Base-by-base conservation (phyloP, 2,113 vertebrate genomes). In the Ptychochromis oligacanthus region DNA sequence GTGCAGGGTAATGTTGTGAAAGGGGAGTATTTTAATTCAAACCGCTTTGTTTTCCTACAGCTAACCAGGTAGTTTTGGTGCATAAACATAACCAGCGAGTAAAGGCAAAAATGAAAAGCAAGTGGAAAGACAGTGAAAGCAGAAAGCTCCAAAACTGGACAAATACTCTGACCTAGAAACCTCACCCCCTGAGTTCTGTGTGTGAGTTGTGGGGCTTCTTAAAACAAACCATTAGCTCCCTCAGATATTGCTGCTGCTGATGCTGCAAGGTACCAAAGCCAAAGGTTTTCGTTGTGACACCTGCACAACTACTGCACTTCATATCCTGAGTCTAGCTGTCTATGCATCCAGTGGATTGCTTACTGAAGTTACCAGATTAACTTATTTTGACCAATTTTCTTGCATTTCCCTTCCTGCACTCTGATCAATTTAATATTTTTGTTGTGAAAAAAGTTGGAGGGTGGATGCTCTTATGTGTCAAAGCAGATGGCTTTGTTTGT, bases 71-170 rank as follows among this genome's bases (percentile, higher is more conserved):
- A 0, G 22, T 46, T 65, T 46, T 26, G n/a, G 22, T 3, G 20
- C 0, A 12, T 64, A 1, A 64, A 13, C 0, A 1, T 43, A 0
- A 65, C 38, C 38, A 40, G 20, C 12, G 0, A 64, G 61, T 4
- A 38, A 22, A 64, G 38, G 6, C 3, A 43, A 26, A 46, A 40
- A 64, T 12, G n/a, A n/a, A n/a, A n/a, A n/a, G n/a, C 15, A 65
- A 24, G n/a, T n/a, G 14, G 22, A 40, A 64, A 40, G 12, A 64
- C 22, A 15, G 61, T 40, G n/a, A 15, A 34, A 40, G 24, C 61
- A 43, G 34, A 65, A 43, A 43, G 40, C 36, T 24, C 2, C 61
- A 9, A 40, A 64, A 0, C 28, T 31, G 28, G 4, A 7, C 22
- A 20, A 65, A 65, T 46, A 1, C 43, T 31, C 0, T 54, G 52